Evolutionary conservation across 2,797 vertebrate species (phyloP).

Genomic region (Babyrousa celebensis): DNA sequence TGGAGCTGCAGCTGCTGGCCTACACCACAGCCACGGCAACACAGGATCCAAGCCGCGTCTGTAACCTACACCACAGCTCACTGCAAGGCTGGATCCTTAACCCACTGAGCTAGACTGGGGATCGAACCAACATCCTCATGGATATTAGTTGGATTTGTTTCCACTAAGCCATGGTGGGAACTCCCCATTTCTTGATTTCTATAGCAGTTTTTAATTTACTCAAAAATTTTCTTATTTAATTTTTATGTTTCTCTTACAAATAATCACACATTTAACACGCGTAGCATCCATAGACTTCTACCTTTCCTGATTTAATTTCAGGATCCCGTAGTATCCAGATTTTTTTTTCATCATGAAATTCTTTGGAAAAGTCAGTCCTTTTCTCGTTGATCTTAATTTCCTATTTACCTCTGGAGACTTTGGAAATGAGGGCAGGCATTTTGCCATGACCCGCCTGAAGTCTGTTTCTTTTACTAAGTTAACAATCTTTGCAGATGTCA

Average conservation of each 20-base stretch:
- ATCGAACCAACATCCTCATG: too few relatives aligned
- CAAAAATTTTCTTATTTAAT: constrained; percentile 14
- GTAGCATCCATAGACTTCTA: background rate
- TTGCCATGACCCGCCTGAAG: constrained; percentile 77
- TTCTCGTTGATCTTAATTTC: constrained; percentile 78
- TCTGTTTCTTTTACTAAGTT: constrained; percentile 82
- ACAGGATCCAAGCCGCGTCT: too few relatives aligned
- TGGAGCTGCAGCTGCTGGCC: too few relatives aligned
- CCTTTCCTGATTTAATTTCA: constrained; percentile 63
- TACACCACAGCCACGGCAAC: too few relatives aligned
- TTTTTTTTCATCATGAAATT: constrained; percentile 61
- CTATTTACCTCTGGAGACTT: constrained; percentile 76
- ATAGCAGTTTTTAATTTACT: constrained; percentile 28
- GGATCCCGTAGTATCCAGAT: background rate
- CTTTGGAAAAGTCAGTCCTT: constrained; percentile 65
- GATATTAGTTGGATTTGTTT: too few relatives aligned
- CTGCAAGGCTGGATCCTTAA: too few relatives aligned
- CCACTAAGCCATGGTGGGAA: too few relatives aligned
- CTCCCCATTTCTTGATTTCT: constrained; percentile 39
- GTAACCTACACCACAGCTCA: too few relatives aligned
- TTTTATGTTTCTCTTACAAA: constrained; percentile 55
- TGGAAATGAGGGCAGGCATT: constrained; percentile 84
- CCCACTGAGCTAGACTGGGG: too few relatives aligned
- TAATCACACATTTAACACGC: constrained; percentile 14
- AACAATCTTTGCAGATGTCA: constrained; percentile 74